These are phyloP conservation scores for Cettia cetti DNA, from an alignment of 2,113 vertebrate species.

Conservation along the genomic window DNA sequence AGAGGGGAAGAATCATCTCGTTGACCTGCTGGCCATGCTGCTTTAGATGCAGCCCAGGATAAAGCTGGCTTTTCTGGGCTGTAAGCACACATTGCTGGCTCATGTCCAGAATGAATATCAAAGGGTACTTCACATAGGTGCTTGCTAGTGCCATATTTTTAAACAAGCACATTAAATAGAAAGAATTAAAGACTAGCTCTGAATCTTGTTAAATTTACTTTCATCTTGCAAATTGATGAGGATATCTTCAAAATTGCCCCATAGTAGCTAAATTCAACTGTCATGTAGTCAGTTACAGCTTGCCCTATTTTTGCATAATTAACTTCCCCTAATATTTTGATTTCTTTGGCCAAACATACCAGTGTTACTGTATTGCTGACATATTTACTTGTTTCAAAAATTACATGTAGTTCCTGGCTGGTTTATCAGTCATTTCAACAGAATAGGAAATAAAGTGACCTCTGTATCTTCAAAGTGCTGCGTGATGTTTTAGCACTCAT, in stretches of 20 bases:
- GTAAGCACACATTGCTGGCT: background rate
- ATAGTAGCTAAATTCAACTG: background rate
- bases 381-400: slow-evolving; percentile 1
- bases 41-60: background rate
- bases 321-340: background rate
- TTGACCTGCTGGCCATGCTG: fast-evolving
- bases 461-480: background rate
- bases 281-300: background rate
- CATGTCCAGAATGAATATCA: background rate
- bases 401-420: background rate
- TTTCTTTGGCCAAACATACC: background rate
- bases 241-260: background rate
- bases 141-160: background rate
- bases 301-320: background rate
- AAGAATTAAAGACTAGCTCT: background rate
- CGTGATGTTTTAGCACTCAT: background rate
- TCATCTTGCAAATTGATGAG: background rate
- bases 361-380: background rate
- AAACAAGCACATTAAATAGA: background rate
- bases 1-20: background rate
- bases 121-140: background rate
- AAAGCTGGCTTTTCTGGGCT: background rate
- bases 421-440: background rate
- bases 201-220: background rate
- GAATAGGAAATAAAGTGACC: background rate